A percentile compares a stretch with the other conserved stretches of the same genome.
These are phyloP conservation scores for Synergus itoensis DNA, from an alignment of 2,888 invertebrate species.

Conservation along the genomic window DNA sequence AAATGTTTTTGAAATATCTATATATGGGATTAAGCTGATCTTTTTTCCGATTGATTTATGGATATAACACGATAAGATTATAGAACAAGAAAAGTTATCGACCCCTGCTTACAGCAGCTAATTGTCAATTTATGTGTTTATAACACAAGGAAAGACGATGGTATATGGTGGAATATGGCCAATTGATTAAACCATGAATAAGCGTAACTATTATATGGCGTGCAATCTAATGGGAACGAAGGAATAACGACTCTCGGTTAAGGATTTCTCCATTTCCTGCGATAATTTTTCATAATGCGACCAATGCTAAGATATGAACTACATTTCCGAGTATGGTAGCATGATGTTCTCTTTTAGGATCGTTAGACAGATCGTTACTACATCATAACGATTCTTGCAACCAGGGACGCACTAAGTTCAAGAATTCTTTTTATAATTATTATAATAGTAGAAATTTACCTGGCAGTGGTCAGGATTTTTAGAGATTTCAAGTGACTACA, in stretches of 20 bases:
- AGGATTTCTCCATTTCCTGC: conserved; percentile 54
- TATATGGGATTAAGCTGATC: no score
- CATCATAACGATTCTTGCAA: conserved; percentile 12
- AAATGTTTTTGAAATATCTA: no score
- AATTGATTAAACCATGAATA: not conserved
- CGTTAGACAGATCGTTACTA: conserved; percentile 20
- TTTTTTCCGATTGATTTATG: not conserved
- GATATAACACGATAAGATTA: not conserved
- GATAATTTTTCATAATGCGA: conserved; percentile 57
- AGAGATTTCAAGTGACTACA: no score
- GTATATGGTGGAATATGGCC: not conserved
- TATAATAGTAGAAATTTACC: no score
- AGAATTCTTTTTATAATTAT: not conserved
- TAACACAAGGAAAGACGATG: not conserved
- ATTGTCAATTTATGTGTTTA: not conserved
- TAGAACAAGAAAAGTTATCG: not conserved
- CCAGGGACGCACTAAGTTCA: not conserved
- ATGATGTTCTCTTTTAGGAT: conserved; percentile 7
- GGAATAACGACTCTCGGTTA: conserved; percentile 51
- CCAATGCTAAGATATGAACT: conserved; percentile 46
- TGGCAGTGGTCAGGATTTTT: no score
- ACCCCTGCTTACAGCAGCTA: not conserved
- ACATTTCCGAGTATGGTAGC: conserved; percentile 15
- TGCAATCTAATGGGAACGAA: conserved; percentile 43
- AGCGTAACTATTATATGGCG: not conserved